Evolutionary conservation across 2,888 invertebrate genomes (phyloP), one percentile per base, ranked within the genome.

Genomic region (Acrobasis suavella): DNA sequence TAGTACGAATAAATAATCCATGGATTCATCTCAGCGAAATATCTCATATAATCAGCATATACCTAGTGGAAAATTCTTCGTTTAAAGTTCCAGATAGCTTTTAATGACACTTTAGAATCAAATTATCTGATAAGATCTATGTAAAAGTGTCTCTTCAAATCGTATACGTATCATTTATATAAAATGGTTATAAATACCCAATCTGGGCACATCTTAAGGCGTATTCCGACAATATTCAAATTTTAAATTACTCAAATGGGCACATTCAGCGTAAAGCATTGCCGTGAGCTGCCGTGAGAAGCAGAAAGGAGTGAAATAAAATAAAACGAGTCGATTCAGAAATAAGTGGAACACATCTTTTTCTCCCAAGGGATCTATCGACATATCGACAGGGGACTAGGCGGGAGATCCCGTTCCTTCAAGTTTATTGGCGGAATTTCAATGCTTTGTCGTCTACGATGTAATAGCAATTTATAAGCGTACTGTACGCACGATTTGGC

Each of bases 361-460:
- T 75, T 75, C 71, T 82, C 85, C 80, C 82, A 63, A 64, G 83
- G 81, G 85, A 81, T 78, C 81, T 78, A 82, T 85, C 78, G 81
- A 73, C 77, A 76, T 78, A 81, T 80, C 79, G 83, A 80, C 83
- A 77, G 74, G 81, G 82, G 82, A 82, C 77, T 77, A 74, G 76
- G 74, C 75, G 74, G 74, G 72, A 73, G 73, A 76, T 80, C 75
- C 74, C 78, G 78, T 73, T 83, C 84, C 81, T 79, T 83, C 83
- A 83, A 84, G 76, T 83, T 85, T 84, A 85, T 85, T 84, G 84
- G 80, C 72, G 77, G 79, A 85, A 85, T 85, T 85, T 84, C 83
- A 83, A 83, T 82, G 82, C 80, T 82, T 84, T 82, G 82, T 84
- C 81, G 78, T 76, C 77, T 76, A 73, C 78, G 73, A 80, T 81